phyloP scores from a whole-genome alignment of 2,888 invertebrate species.

The Trachelus stipa region DNA sequence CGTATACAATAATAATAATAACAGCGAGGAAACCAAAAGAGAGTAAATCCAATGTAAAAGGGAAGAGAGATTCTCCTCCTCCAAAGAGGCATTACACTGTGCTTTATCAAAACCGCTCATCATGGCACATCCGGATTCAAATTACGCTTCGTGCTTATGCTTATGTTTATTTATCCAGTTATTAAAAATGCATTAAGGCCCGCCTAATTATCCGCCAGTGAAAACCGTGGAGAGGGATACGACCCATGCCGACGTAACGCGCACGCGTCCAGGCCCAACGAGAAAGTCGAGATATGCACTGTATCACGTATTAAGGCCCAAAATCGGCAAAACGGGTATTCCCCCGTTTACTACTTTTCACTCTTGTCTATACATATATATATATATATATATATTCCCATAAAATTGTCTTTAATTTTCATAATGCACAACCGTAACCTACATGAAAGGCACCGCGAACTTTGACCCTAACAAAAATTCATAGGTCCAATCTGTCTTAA shows the following conservation, averaged over 20 bases:
- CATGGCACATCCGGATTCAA: constrained; percentile 66
- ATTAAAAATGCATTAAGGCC: constrained; percentile 66
- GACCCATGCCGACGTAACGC: background rate
- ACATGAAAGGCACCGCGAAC: background rate
- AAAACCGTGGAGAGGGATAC: background rate
- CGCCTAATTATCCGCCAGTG: constrained; percentile 44
- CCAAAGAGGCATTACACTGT: constrained; percentile 50
- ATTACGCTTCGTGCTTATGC: constrained; percentile 62
- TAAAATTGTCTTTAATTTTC: background rate
- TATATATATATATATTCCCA: too few species aligned
- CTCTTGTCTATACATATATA: background rate
- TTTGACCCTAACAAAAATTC: background rate
- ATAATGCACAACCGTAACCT: background rate
- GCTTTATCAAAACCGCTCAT: constrained; percentile 64
- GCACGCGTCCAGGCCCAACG: background rate
- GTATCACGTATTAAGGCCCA: background rate
- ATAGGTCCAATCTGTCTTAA: background rate
- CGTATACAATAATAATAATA: background rate
- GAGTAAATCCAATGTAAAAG: constrained; percentile 26
- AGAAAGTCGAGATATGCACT: background rate
- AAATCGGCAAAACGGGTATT: background rate
- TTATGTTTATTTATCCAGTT: constrained; percentile 68
- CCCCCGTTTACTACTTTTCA: background rate
- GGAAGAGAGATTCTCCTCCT: constrained; percentile 31
- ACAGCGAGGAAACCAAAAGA: constrained; percentile 25